phyloP scores from a whole-genome alignment of 2,113 vertebrate genomes.

The Engraulis encrasicolus region DNA sequence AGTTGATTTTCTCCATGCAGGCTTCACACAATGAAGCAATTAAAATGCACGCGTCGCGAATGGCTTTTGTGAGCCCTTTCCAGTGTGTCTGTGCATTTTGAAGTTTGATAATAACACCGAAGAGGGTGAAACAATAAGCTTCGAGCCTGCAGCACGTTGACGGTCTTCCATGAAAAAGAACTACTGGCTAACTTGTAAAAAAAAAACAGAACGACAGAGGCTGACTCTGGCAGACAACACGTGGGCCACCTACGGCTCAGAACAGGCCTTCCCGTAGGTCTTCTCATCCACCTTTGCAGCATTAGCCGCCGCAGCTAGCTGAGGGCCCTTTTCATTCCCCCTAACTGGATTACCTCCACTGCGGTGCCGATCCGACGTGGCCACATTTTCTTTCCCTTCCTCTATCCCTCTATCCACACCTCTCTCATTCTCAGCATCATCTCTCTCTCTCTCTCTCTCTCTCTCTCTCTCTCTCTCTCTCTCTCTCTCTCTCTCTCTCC shows the following conservation, averaged over 20 bases:
- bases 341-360: neutral
- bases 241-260: neutral
- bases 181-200: neutral
- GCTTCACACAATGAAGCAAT: neutral
- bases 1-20: neutral
- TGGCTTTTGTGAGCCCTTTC: neutral
- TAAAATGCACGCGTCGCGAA: neutral
- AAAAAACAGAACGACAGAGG: neutral
- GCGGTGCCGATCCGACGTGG: too few species aligned
- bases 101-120: neutral
- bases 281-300: neutral
- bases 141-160: neutral
- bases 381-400: too few species aligned
- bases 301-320: neutral
- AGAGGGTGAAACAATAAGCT: neutral
- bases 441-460: conserved; percentile 26
- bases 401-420: too few species aligned
- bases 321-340: conserved; percentile 8
- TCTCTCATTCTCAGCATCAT: conserved; percentile 19
- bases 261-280: neutral
- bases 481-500: neutral
- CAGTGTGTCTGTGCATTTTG: neutral
- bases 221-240: neutral
- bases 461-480: neutral
- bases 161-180: neutral